Base-by-base conservation (phyloP, 2,113 vertebrate genomes). In the Nothocercus julius region DNA sequence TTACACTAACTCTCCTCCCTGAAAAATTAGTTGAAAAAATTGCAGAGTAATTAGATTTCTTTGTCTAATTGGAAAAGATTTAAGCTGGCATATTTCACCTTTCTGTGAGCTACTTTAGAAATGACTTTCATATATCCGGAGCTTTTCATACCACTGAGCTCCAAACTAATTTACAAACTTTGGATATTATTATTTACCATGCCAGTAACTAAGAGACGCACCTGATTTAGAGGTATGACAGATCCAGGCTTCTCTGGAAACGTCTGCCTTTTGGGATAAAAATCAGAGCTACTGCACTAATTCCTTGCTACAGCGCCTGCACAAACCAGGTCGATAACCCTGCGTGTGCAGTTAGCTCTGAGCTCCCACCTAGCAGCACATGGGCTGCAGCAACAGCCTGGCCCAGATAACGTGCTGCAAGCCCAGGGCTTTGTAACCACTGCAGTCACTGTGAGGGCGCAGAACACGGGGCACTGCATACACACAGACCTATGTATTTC, bases 1-100 rank as follows among this genome's bases (percentile, higher is more conserved):
- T 93, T 85, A 89, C 54, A 70, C 66, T 69, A 82, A 62, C 77
- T 94, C 81, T 22, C 73, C 77, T 89, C 81, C 70, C 70, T 79
- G 85, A 87, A 95, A 97, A 96, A 93, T 81, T 21, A 93, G 74
- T 73, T 1, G 2, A 90, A 96, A 96, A 94, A 90, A 34, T 22
- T 96, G 93, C 63, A 53, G 61, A 90, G 73, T 76, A 97, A 97
- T 96, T 96, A 82, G 86, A 96, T 96, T 93, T 82, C 78, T 96
- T 17, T 76, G 74, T 88, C 80, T 95, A 93, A 96, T 94, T 93
- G 94, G 69, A 8, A 2, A 89, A 42, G 40, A 73, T 53, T 96
- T 94, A 96, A 94, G 79, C 86, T 72, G 36, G 44, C 84, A 51
- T 42, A 93, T 79, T 94, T 93, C 90, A 94, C 90, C 70, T 89